phyloP scores from a whole-genome alignment of 2,888 invertebrate species.

The Nemotelus nigrinus region DNA sequence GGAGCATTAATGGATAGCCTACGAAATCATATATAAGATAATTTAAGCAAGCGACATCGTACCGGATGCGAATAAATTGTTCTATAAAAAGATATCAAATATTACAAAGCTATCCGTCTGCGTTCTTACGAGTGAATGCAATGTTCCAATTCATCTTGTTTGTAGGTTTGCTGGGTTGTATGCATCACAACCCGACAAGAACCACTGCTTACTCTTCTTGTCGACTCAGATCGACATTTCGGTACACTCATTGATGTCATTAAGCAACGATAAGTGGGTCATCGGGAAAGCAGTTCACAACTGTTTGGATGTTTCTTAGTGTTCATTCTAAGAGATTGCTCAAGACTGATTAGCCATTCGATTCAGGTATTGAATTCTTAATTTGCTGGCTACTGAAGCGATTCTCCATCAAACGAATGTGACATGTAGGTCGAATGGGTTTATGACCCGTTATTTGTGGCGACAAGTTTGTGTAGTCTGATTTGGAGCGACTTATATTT shows the following conservation, averaged over 20 bases:
- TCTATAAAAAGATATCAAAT: slow-evolving; percentile 38
- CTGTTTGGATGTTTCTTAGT: too few species aligned
- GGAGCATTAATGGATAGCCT: too few species aligned
- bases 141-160: slow-evolving; percentile 19
- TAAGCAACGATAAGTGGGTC: too few species aligned
- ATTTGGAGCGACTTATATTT: not conserved
- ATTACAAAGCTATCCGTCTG: not conserved
- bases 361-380: slow-evolving; percentile 6
- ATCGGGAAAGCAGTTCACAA: too few species aligned
- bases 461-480: not conserved
- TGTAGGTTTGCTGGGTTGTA: not conserved
- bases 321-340: slow-evolving; percentile 3
- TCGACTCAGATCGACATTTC: not conserved
- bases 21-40: not conserved
- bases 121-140: not conserved
- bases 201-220: not conserved
- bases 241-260: too few species aligned
- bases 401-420: not conserved
- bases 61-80: slow-evolving; percentile 43
- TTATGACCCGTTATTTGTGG: slow-evolving; percentile 27
- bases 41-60: not conserved
- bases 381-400: not conserved
- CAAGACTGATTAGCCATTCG: slow-evolving; percentile 4
- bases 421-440: slow-evolving; percentile 4
- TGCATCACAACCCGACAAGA: too few species aligned